Evolutionary conservation across 2,113 vertebrate species (phyloP).

Genomic region (Microtus pennsylvanicus): DNA sequence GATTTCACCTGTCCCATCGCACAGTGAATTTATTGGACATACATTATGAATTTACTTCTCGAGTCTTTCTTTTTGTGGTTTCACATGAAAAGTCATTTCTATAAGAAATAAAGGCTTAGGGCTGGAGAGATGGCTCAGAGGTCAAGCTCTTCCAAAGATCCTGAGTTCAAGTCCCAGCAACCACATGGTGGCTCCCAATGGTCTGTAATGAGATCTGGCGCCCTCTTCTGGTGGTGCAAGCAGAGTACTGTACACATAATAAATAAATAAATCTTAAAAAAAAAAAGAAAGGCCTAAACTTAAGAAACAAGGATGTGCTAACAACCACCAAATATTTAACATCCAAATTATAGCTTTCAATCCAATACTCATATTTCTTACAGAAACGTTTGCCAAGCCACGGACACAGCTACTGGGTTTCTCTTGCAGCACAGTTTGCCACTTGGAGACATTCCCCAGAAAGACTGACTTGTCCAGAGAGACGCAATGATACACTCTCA

Average conservation of each 20-base stretch:
- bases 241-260: too few relatives aligned
- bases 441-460: background rate
- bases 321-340: slow-evolving; percentile 1
- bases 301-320: background rate
- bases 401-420: background rate
- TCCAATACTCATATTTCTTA: background rate
- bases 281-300: background rate
- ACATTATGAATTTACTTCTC: background rate
- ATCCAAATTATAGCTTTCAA: background rate
- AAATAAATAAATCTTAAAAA: too few relatives aligned
- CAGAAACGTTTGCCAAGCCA: background rate
- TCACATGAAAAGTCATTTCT: background rate
- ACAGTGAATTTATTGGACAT: background rate
- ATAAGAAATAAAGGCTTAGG: background rate
- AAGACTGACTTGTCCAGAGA: background rate
- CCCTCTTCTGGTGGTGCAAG: too few relatives aligned
- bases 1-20: background rate
- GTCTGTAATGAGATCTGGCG: too few relatives aligned
- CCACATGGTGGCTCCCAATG: too few relatives aligned
- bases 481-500: background rate
- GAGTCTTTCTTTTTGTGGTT: background rate
- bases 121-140: too few relatives aligned
- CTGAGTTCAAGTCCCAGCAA: too few relatives aligned
- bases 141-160: too few relatives aligned
- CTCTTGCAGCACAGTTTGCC: background rate